Conservation (phyloP, 2,888 invertebrate genomes). For the Zygothrica quintamaculata region DNA sequence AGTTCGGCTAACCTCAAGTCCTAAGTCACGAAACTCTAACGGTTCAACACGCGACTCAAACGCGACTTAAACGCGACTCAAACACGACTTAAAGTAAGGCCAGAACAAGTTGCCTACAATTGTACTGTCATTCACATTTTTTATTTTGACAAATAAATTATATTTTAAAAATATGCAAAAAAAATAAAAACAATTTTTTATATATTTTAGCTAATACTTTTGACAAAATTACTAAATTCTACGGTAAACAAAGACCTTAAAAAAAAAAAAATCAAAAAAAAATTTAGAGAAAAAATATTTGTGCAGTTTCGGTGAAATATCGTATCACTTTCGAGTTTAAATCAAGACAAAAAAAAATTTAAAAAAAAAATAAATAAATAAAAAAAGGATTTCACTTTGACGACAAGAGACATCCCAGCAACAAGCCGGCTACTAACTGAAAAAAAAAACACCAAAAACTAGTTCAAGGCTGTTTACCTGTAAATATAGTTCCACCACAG, state of each 20-base stretch:
- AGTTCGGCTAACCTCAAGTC: not conserved
- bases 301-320: not conserved
- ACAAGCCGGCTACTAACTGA: constrained; percentile 32
- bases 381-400: constrained; percentile 47
- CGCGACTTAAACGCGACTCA: constrained; percentile 9
- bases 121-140: constrained; percentile 27
- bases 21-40: constrained; percentile 29
- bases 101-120: constrained; percentile 6
- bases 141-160: constrained; percentile 21
- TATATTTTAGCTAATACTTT: no score
- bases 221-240: not conserved
- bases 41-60: constrained; percentile 26
- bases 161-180: not conserved
- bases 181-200: no score
- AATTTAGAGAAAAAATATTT: not conserved
- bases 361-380: constrained; percentile 32
- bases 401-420: not conserved
- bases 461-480: constrained; percentile 73
- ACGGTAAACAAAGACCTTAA: not conserved
- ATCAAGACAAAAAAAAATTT: no score
- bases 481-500: constrained; percentile 4
- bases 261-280: not conserved
- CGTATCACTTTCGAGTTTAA: not conserved
- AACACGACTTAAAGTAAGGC: constrained; percentile 41
- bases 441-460: no score